Base-by-base conservation (phyloP, 2,797 vertebrate genomes). In the Triplophysa yarkandensis region DNA sequence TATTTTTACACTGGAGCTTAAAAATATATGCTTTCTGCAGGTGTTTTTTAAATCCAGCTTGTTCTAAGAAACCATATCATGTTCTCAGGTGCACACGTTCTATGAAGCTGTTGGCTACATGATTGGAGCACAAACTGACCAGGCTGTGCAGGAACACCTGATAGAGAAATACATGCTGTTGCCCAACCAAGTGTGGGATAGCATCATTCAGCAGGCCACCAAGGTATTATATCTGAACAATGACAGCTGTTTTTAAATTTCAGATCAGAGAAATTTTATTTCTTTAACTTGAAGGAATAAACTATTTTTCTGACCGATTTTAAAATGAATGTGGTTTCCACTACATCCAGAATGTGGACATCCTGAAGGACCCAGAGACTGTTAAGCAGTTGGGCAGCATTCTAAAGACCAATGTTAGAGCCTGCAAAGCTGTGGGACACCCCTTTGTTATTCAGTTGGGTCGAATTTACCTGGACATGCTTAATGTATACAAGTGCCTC, bases 401-500 rank as follows among this genome's bases (percentile, higher is more conserved):
- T 86, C 89, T 99, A 84, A 99, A 99, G 91, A 99, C 98, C 78
- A 99, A 99, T 0, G 97, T 99, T 46, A 85, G 97, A 85, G 97
- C 98, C 0, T 99, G 98, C 87, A 98, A 98, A 89, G 97, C 98
- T 1, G 98, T 99, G 74, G 97, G 97, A 66, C 98, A 99, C 83
- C 98, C 98, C 1, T 99, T 99, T 75, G 98, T 99, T 79, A 97
- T 98, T 88, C 98, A 99, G 86, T 92, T 99, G 71, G 97, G 97
- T 74, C 93, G 97, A 83, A 99, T 99, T 89, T 99, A 99, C 90
- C 93, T 99, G 82, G 98, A 99, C 92, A 99, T 99, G 98, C 93
- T 99, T 84, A 99, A 99, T 83, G 98, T 99, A 74, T 99, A 99
- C 88, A 99, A 99, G 94, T 99, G 98, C 95, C 97, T 99, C 86